These are phyloP conservation scores for Heliconius erato DNA, from an alignment of 2,888 invertebrate species.

Conservation along the genomic window DNA sequence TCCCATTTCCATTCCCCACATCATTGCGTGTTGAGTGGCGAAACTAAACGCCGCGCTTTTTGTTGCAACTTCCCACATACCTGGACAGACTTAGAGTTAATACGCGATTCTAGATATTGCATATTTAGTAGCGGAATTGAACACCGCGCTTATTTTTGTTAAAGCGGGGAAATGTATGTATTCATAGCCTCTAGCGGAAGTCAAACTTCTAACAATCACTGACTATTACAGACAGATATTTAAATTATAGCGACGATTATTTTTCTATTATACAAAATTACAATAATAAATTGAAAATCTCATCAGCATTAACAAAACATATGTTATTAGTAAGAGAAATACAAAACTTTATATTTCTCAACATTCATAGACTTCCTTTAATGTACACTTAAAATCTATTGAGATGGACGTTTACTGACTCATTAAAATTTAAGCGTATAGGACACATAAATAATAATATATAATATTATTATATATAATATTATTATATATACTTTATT, in stretches of 20 bases:
- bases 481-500: too few species aligned
- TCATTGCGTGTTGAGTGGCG: too few species aligned
- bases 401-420: conserved; percentile 12
- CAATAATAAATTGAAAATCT: conserved; percentile 14
- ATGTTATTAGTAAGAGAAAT: background rate
- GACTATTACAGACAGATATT: background rate
- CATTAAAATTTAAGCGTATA: conserved; percentile 9
- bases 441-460: conserved; percentile 13
- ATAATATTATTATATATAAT: too few species aligned
- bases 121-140: too few species aligned
- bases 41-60: too few species aligned
- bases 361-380: conserved; percentile 11
- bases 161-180: background rate
- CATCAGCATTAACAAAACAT: conserved; percentile 19
- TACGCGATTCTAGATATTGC: too few species aligned
- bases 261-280: conserved; percentile 9
- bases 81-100: too few species aligned
- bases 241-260: background rate
- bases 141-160: too few species aligned
- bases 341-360: background rate
- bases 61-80: too few species aligned
- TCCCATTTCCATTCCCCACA: too few species aligned
- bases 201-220: background rate
- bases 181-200: background rate
- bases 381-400: conserved; percentile 19